Base-by-base conservation (phyloP, 2,888 invertebrate genomes). In the Drosophila subsilvestris region DNA sequence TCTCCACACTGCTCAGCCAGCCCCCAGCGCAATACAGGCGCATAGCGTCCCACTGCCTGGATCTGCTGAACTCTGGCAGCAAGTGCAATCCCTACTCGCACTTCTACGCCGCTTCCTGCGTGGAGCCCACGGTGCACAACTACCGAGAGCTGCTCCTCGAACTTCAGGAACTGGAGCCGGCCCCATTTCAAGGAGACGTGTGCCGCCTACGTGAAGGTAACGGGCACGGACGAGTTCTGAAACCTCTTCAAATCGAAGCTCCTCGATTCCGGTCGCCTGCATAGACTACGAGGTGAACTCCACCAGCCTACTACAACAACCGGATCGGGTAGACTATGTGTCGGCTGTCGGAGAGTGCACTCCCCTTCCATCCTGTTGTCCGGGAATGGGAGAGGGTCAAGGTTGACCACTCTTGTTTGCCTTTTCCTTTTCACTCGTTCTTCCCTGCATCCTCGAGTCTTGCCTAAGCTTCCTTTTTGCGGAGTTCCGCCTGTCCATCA, bases 101-200 rank as follows among this genome's bases (percentile, higher is more conserved):
- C 60, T 96, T 96, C 74, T 94, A 94, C 78, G 92, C 94, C 57
- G 95, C 96, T 0, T 98, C 98, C 92, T 93, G 93, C 22, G 94
- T 95, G 48, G 93, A 94, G 18, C 94, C 95, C 0, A 95, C 95
- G 7, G 94, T 98, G 3, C 95, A 96, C 78, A 96, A 95, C 27
- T 98, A 97, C 90, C 93, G 98, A 69, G 94, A 96, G 44, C 96
- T 96, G 90, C 90, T 98, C 43, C 93, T 95, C 63, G 92, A 94
- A 60, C 91, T 98, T 22, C 96, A 96, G 81, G 95, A 95, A 86
- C 93, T 98, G 75, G 93, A 95, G 2, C 95, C 94, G 66, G 94
- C 94, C 94, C 0, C 93, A 93, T 7, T 95, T 94, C 78, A 93
- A 94, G 82, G 92, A 94, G 78, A n/a, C 94, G 96, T 82, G 95